Percentiles rank a stretch among this genome's conserved stretches.
phyloP scores from a whole-genome alignment of 1,140 invertebrate species.

The Diploscapter pachys region DNA sequence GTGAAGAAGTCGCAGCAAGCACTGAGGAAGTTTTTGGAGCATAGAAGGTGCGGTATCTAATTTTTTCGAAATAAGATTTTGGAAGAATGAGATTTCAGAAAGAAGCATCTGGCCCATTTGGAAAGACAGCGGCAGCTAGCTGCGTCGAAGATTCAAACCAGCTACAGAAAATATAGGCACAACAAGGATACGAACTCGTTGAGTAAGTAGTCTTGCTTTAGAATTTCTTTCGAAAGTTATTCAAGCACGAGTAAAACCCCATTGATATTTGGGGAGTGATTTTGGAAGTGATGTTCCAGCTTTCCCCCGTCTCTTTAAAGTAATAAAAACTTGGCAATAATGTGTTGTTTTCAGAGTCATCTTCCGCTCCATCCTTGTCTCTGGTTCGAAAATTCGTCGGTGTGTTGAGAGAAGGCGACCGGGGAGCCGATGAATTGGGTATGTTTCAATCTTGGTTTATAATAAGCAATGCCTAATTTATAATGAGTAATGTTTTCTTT shows the following conservation, averaged over 20 bases:
- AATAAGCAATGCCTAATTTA: slow-evolving; percentile 2
- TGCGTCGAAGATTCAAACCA: slow-evolving; percentile 23
- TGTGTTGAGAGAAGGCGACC: slow-evolving; percentile 23
- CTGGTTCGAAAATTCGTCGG: slow-evolving; percentile 30
- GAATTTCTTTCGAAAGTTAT: too few species aligned
- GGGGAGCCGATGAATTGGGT: slow-evolving; percentile 29
- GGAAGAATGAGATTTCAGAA: slow-evolving; percentile 69
- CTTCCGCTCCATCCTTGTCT: slow-evolving; percentile 16
- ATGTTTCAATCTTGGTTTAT: slow-evolving; percentile 1
- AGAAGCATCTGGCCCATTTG: slow-evolving; percentile 24
- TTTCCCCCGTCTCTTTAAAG: background rate
- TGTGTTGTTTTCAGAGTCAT: slow-evolving; percentile 17
- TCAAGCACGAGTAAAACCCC: too few species aligned
- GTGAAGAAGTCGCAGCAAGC: slow-evolving; percentile 67
- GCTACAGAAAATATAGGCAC: slow-evolving; percentile 26
- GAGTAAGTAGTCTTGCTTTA: slow-evolving; percentile 16
- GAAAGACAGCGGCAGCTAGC: slow-evolving; percentile 21
- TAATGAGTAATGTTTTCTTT: too few species aligned
- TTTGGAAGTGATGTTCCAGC: too few species aligned
- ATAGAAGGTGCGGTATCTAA: slow-evolving; percentile 65
- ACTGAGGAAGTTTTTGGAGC: slow-evolving; percentile 67
- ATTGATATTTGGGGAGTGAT: too few species aligned
- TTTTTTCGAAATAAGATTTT: slow-evolving; percentile 56
- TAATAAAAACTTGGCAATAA: background rate
- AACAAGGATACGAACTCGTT: slow-evolving; percentile 19